Evolutionary conservation across 2,113 vertebrate species (phyloP), one percentile per base, ranked within the genome.

Genomic region (Conger conger): DNA sequence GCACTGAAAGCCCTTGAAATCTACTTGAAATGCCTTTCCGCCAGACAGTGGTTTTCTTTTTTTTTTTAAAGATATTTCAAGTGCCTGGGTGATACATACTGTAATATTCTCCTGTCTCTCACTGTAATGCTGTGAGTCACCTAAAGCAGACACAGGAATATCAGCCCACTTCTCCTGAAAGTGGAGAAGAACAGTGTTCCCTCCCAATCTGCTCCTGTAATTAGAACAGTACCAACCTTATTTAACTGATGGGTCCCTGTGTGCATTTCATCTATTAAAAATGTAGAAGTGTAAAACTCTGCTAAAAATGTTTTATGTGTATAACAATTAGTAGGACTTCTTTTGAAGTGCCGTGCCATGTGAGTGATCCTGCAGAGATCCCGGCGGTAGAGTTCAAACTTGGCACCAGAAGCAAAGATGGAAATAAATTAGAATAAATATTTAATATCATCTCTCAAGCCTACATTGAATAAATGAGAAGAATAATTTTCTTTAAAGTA

Each of bases 391-490:
- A 40, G 78, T 83, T 73, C 54, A 40, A 76, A 86, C 77, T 36
- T 37, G 45, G 77, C 83, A 54, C 79, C 76, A 60, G 63, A 38
- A 84, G 82, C 79, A 78, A 86, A 76, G 86, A 73, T 79, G 76
- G 82, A 79, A 77, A 79, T 68, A 60, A 50, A 84, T 82, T 83
- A 40, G 85, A 87, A 84, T 88, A 87, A 88, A 88, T 88, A 80
- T 86, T 83, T 86, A 84, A 87, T 86, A 79, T 81, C 42, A 83
- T 84, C 63, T 82, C 84, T 53, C 86, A 80, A 81, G 83, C 84
- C 81, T 68, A 81, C 9, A 40, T 38, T 90, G 89, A 76, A 87
- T 87, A 86, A 83, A 86, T 85, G 60, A 80, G 76, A 57, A 33
- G n/a, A 17, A 20, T 36, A n/a, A 37, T 38, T 8, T 36, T 60